These are phyloP conservation scores for Synergus laeviventris DNA, from an alignment of 2,888 invertebrate species.

Conservation along the genomic window DNA sequence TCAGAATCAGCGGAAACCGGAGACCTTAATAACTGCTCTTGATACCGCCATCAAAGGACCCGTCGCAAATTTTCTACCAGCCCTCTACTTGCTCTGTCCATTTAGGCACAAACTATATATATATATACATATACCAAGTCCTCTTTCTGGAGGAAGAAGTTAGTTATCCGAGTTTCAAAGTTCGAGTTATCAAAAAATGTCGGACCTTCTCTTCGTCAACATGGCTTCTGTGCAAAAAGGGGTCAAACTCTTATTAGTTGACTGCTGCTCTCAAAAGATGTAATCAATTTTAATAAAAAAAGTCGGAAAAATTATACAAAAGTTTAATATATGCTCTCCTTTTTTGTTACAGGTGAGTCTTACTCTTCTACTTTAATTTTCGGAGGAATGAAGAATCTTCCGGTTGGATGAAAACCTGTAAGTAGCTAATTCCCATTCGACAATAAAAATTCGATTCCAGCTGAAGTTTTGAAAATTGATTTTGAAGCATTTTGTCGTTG, in stretches of 20 bases:
- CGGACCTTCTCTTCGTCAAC: neutral
- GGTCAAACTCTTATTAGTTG: neutral
- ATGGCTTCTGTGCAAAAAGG: neutral
- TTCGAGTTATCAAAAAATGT: conserved; percentile 4
- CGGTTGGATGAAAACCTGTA: neutral
- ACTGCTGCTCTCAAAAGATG: neutral
- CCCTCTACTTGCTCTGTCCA: conserved; percentile 25
- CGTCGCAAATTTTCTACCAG: conserved; percentile 37
- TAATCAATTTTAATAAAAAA: neutral
- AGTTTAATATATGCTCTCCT: neutral
- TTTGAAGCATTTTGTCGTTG: no score
- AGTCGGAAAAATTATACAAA: neutral
- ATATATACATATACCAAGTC: neutral
- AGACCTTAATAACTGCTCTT: conserved; percentile 41
- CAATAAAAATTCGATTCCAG: no score
- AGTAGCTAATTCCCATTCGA: neutral
- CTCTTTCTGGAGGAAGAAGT: conserved; percentile 4
- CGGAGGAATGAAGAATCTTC: neutral
- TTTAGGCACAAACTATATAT: conserved; percentile 7
- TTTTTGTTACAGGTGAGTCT: conserved; percentile 2
- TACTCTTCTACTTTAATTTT: neutral
- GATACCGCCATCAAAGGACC: conserved; percentile 37
- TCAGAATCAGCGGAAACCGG: conserved; percentile 39
- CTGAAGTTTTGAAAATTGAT: no score
- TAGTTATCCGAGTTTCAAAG: conserved; percentile 24